Base-by-base conservation (phyloP, 2,113 vertebrate species). In the Brachirus orientalis region DNA sequence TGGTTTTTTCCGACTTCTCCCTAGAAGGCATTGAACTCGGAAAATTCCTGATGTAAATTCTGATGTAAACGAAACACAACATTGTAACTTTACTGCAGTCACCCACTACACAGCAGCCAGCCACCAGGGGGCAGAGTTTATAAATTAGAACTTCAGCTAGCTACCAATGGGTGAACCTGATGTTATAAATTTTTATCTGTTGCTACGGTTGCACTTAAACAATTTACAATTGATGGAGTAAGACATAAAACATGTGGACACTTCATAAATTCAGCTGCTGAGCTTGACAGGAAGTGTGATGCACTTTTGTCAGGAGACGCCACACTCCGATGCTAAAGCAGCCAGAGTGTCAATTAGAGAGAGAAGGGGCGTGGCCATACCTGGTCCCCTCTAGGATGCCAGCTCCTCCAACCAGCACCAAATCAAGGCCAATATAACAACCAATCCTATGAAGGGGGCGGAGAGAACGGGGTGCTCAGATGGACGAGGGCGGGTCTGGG, bases 341-440 rank as follows among this genome's bases (percentile, higher is more conserved):
- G 7, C 5, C 11, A 68, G 36, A 77, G 67, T 16, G 20, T 59
- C 65, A 48, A 48, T 47, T 61, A 86, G 69, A 89, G 75, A 86
- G 84, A 80, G 75, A 91, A 87, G 83, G 82, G 86, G 85, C 81
- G 86, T 89, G 92, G 89, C 92, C 93, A 81, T 96, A 96, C 96
- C 96, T 97, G 94, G 84, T 91, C 83, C 88, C 79, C 65, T 84
- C 92, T 95, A 95, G 91, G 94, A 94, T 22, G 94, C 93, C 82
- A 94, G 94, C 94, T 97, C 96, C 77, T 94, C 95, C 95, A 94
- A 96, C 94, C 95, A 97, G 94, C 96, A 97, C 96, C 96, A 96
- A 91, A 97, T 93, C 92, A 96, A 94, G 90, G 94, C 95, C 92
- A 95, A 91, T 93, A 96, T 94, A 90, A 96, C 94, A 95, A 97